Base-by-base conservation (phyloP, 2,113 vertebrate genomes). In the Phrynosoma platyrhinos region DNA sequence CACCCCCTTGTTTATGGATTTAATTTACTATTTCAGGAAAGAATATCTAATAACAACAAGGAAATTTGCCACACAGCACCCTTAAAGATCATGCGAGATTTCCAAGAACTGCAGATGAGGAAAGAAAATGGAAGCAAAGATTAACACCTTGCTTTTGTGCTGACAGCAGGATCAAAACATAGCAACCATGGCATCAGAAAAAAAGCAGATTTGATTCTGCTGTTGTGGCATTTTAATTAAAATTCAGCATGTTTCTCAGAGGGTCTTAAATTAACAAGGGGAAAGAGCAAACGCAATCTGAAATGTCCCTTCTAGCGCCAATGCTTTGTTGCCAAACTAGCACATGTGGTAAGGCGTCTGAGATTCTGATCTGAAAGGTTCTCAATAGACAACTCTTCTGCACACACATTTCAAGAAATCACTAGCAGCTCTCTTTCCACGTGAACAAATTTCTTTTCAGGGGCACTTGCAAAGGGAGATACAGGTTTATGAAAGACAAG, bases 111-210 rank as follows among this genome's bases (percentile, higher is more conserved):
- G 80, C n/a, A 42, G 62, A 0, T 0, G 87, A 90, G 81, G 91
- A 90, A 58, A 87, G 42, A 88, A 83, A 62, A 89, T 9, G 66
- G 66, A 90, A 89, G 87, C 32, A 87, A 93, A 88, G 87, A 91
- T 89, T 93, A 78, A 93, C 89, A 14, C 71, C 83, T 27, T 79
- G 85, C 86, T 92, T 87, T 90, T 86, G 88, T 75, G 82, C 77
- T 93, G 93, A 94, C 90, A 95, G 89, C 79, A 85, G 85, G 89
- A 92, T 93, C 90, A 94, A 94, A 93, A 75, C 84, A 91, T 75
- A 81, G 85, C 91, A 94, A 89, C 85, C 84, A 84, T 79, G 91
- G 92, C 84, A 93, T 89, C 82, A 62, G 18, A 62, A 62, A 14
- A 62, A 62, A 62, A 62, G 58, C 64, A 87, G 92, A 85, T 75